Conservation (phyloP, 2,113 vertebrate species). For the Pavo muticus region DNA sequence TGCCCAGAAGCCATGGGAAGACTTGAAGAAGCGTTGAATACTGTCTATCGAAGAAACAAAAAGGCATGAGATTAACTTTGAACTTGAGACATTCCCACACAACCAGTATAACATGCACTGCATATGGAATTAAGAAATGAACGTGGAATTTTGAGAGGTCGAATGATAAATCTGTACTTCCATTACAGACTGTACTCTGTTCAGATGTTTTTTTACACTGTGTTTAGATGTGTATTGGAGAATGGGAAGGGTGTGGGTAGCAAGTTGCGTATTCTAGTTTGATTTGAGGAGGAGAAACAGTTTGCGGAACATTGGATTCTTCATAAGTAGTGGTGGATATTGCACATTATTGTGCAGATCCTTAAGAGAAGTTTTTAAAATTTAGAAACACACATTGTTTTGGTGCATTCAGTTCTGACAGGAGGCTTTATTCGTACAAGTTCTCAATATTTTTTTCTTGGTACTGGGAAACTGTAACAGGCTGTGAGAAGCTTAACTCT, state of each 20-base stretch:
- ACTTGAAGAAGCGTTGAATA: conserved; percentile 72
- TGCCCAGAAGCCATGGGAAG: conserved; percentile 70
- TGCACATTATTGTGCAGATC: not conserved
- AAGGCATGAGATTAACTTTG: conserved; percentile 70
- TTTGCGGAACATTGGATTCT: not conserved
- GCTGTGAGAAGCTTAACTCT: not conserved
- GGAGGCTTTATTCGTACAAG: not conserved
- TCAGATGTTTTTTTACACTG: conserved; percentile 22
- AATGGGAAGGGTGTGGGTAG: not conserved
- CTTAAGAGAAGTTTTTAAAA: not conserved
- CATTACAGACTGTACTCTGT: conserved; percentile 21
- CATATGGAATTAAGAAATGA: conserved; percentile 59
- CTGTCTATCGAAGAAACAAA: conserved; percentile 69
- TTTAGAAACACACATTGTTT: fast-evolving
- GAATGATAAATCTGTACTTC: conserved; percentile 52
- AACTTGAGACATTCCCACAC: conserved; percentile 55
- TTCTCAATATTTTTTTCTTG: not conserved
- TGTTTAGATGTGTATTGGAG: conserved; percentile 29
- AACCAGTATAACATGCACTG: conserved; percentile 51
- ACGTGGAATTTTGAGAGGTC: conserved; percentile 56
- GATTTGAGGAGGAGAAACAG: not conserved
- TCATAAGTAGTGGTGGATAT: not conserved
- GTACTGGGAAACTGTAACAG: not conserved
- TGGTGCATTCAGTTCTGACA: not conserved
- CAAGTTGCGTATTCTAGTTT: not conserved